A percentile compares a stretch with the other conserved stretches of the same genome.
Conservation (phyloP, 2,888 invertebrate genomes). For the Melipona beecheii region DNA sequence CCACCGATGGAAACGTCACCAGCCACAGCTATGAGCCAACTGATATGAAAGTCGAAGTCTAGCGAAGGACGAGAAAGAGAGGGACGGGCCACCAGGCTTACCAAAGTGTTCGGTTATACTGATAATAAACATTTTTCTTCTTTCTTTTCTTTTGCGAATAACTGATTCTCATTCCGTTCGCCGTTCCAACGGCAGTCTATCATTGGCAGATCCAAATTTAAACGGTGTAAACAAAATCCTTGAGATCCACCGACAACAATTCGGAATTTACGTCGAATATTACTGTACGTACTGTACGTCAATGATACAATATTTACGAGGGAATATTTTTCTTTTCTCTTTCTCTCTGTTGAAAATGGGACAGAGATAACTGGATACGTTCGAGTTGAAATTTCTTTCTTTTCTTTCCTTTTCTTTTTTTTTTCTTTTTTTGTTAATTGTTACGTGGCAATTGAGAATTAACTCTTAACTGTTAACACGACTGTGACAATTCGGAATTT, state of each 20-base stretch:
- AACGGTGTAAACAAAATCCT: conserved; percentile 29
- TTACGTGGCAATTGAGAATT: not conserved
- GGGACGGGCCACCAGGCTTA: conserved; percentile 33
- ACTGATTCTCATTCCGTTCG: not conserved
- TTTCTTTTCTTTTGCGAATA: conserved; percentile 38
- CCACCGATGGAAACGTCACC: conserved; percentile 44
- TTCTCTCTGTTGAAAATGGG: not conserved
- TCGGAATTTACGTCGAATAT: not conserved
- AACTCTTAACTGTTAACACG: no score
- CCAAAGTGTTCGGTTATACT: conserved; percentile 65
- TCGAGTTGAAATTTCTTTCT: not conserved
- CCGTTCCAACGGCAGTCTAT: conserved; percentile 19
- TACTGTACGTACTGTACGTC: no score
- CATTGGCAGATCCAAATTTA: conserved; percentile 35
- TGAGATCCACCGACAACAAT: conserved; percentile 17
- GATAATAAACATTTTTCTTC: conserved; percentile 71
- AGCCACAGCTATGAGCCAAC: conserved; percentile 50
- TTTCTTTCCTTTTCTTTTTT: no score
- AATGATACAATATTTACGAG: no score
- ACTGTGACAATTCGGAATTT: no score
- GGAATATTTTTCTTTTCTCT: not conserved
- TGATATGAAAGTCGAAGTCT: conserved; percentile 64
- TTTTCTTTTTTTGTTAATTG: no score
- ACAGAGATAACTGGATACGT: not conserved
- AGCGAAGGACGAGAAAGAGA: conserved; percentile 31